Conservation (phyloP, 1,140 invertebrate species). For the Leptestheria dahalacensis region DNA sequence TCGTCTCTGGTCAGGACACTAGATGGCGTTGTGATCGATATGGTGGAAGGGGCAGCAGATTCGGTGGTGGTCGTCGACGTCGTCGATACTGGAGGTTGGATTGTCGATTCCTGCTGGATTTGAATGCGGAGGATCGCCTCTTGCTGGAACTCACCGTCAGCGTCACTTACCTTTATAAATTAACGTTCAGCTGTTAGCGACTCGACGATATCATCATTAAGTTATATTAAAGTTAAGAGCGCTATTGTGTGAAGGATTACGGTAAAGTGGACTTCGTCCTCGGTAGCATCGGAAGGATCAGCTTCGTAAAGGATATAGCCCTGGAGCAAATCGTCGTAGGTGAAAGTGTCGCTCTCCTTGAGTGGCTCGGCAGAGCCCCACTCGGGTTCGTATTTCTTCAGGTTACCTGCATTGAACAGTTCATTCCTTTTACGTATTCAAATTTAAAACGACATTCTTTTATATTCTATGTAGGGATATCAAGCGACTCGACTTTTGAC, state of each 20-base stretch:
- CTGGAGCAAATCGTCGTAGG: neutral
- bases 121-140: neutral
- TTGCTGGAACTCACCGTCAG: neutral
- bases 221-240: no score
- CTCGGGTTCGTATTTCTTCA: neutral
- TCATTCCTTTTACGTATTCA: no score
- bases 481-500: no score
- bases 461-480: no score
- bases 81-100: neutral
- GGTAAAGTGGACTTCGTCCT: neutral
- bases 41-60: neutral
- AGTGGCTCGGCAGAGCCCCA: neutral
- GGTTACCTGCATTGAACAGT: neutral
- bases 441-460: no score
- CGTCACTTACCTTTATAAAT: conserved; percentile 2
- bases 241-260: no score
- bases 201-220: no score
- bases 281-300: neutral
- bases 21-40: neutral
- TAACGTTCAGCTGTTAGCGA: no score
- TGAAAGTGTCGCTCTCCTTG: neutral
- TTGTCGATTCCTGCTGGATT: conserved; percentile 1
- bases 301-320: neutral
- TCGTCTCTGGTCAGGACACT: neutral
- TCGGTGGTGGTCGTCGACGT: neutral